These are phyloP conservation scores for Galleria mellonella DNA, from an alignment of 1,140 invertebrate genomes.

Conservation along the genomic window DNA sequence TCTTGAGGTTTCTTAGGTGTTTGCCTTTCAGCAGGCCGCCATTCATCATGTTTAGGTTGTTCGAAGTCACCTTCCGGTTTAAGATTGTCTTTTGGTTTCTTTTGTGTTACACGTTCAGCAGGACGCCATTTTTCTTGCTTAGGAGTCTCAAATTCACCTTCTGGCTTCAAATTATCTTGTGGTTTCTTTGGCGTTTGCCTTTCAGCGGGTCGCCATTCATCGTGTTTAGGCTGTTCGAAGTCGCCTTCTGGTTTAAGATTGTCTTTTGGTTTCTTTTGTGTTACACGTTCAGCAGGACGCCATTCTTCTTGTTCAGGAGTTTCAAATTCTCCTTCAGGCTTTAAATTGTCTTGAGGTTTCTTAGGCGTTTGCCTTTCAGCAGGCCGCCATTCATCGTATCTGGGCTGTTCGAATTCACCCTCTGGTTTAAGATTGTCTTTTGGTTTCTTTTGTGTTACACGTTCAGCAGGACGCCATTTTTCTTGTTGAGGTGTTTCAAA, in stretches of 20 bases:
- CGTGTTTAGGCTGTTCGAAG: slow-evolving; percentile 73
- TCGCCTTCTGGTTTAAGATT: slow-evolving; percentile 82
- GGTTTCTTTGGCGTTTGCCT: slow-evolving; percentile 55
- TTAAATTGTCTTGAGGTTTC: slow-evolving; percentile 71
- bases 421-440: slow-evolving; percentile 72
- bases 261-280: slow-evolving; percentile 57
- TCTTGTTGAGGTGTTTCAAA: slow-evolving; percentile 68
- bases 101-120: slow-evolving; percentile 44
- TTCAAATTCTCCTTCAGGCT: slow-evolving; percentile 74
- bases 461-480: slow-evolving; percentile 50
- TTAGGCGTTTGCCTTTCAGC: slow-evolving; percentile 49
- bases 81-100: slow-evolving; percentile 74
- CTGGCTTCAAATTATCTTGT: slow-evolving; percentile 73
- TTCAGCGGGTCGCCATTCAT: slow-evolving; percentile 58
- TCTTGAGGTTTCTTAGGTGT: slow-evolving; percentile 66
- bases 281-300: slow-evolving; percentile 57
- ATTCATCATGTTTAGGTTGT: slow-evolving; percentile 47
- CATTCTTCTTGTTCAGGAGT: slow-evolving; percentile 48
- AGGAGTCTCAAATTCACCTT: slow-evolving; percentile 78
- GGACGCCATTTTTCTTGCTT: slow-evolving; percentile 58
- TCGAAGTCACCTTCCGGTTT: slow-evolving; percentile 75
- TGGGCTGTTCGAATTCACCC: slow-evolving; percentile 73
- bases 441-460: slow-evolving; percentile 44
- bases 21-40: slow-evolving; percentile 66
- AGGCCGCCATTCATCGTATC: slow-evolving; percentile 58